Conservation (phyloP, 2,797 vertebrate species). For the Enteromius radiatus region DNA sequence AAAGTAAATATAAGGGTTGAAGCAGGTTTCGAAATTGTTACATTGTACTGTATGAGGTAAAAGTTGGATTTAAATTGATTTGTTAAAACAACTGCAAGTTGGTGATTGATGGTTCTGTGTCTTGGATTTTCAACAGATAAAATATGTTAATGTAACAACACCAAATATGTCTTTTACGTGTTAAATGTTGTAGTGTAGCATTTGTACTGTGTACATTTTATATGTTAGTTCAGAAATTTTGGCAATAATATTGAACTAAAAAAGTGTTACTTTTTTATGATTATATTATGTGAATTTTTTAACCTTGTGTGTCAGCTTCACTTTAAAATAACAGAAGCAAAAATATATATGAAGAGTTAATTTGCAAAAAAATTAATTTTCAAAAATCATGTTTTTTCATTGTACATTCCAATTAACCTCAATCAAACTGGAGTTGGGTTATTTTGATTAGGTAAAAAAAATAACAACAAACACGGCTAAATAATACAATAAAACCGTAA, state of each 20-base stretch:
- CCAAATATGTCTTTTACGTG: neutral
- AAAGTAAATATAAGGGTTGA: neutral
- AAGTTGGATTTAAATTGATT: neutral
- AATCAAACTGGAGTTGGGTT: no score
- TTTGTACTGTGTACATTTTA: neutral
- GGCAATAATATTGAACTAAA: neutral
- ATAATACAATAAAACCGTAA: no score
- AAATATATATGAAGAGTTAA: neutral
- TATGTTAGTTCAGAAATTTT: neutral
- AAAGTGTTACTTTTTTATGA: neutral
- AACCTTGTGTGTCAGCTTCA: neutral
- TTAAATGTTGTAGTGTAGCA: neutral
- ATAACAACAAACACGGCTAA: no score
- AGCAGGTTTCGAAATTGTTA: neutral
- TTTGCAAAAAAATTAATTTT: no score
- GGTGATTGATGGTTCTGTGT: neutral
- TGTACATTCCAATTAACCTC: no score
- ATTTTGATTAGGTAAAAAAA: no score
- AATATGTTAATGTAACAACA: neutral
- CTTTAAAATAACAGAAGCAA: neutral
- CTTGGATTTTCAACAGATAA: neutral
- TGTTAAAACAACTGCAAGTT: neutral
- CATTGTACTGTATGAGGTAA: neutral
- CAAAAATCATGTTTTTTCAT: no score
- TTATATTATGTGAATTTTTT: neutral